These are phyloP conservation scores for Ischnura elegans DNA, from an alignment of 2,888 invertebrate genomes.

Conservation along the genomic window DNA sequence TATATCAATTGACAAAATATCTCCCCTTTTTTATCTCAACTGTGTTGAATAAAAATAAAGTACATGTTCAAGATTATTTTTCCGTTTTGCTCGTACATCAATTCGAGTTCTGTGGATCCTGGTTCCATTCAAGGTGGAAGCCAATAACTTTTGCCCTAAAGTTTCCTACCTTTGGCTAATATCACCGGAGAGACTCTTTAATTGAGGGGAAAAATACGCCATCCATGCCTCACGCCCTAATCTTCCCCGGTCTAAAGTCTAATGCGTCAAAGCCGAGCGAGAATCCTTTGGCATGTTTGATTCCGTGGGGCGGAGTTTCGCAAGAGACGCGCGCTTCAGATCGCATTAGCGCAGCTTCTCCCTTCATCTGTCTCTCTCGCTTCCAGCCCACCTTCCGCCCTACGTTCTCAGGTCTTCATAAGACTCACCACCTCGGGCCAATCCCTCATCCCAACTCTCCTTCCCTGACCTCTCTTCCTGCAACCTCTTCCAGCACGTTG, in stretches of 20 bases:
- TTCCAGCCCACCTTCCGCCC: neutral
- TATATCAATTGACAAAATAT: too few species aligned
- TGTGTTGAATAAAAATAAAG: too few species aligned
- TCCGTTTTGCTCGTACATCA: too few species aligned
- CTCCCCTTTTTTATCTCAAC: too few species aligned
- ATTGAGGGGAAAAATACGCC: neutral
- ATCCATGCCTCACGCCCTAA: neutral
- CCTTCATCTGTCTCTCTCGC: conserved; percentile 1
- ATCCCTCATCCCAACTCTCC: neutral
- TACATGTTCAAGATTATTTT: too few species aligned
- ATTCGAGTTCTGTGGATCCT: too few species aligned
- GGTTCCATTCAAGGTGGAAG: too few species aligned
- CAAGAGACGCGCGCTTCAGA: neutral
- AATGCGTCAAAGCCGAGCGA: neutral
- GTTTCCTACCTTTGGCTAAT: too few species aligned
- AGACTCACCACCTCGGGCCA: conserved; percentile 20
- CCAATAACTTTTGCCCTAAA: too few species aligned
- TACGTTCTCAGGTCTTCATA: neutral
- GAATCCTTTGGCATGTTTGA: neutral
- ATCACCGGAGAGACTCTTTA: too few species aligned
- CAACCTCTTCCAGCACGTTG: too few species aligned
- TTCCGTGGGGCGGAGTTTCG: neutral
- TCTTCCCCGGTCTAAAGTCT: neutral
- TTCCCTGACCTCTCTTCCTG: neutral
- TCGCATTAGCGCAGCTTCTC: conserved; percentile 29